Evolutionary conservation across 1,140 invertebrate genomes (phyloP).

Genomic region (Elysia chlorotica): DNA sequence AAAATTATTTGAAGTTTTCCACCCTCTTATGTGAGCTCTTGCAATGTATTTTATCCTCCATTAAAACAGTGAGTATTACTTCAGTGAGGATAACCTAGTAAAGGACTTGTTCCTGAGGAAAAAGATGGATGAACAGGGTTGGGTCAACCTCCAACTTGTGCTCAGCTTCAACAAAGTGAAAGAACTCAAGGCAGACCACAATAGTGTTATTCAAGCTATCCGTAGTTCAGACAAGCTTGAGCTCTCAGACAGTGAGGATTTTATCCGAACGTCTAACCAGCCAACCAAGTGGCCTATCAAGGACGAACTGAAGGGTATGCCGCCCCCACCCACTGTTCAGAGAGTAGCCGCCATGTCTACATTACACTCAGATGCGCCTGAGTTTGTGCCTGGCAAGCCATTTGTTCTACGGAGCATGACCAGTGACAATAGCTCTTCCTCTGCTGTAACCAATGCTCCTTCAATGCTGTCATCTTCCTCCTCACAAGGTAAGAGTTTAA

Average conservation of each 20-base stretch:
- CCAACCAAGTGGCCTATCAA: slow-evolving; percentile 89
- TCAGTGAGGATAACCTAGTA: slow-evolving; percentile 94
- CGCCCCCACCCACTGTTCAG: slow-evolving; percentile 27
- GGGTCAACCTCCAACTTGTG: slow-evolving; percentile 88
- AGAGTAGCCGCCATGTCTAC: slow-evolving; percentile 32
- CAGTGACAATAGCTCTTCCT: too few species aligned
- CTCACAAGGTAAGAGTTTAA: too few species aligned
- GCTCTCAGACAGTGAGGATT: slow-evolving; percentile 67
- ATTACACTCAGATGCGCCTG: slow-evolving; percentile 84
- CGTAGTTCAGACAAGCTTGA: slow-evolving; percentile 82
- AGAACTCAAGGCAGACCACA: slow-evolving; percentile 82
- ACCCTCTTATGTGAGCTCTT: slow-evolving; percentile 17
- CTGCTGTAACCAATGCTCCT: too few species aligned
- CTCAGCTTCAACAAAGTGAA: slow-evolving; percentile 95
- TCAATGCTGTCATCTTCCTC: too few species aligned
- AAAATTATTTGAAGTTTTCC: too few species aligned
- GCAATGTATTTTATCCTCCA: slow-evolving; percentile 55
- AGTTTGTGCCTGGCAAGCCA: slow-evolving; percentile 73
- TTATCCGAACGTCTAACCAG: slow-evolving; percentile 80
- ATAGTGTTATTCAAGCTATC: slow-evolving; percentile 73
- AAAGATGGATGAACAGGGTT: slow-evolving; percentile 95
- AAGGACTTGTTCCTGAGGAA: slow-evolving; percentile 95
- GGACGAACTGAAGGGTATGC: slow-evolving; percentile 26
- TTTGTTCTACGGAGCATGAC: slow-evolving; percentile 26
- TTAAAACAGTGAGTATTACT: slow-evolving; percentile 99